Evolutionary conservation across 2,113 vertebrate species (phyloP).

Genomic region (Corythoichthys intestinalis): DNA sequence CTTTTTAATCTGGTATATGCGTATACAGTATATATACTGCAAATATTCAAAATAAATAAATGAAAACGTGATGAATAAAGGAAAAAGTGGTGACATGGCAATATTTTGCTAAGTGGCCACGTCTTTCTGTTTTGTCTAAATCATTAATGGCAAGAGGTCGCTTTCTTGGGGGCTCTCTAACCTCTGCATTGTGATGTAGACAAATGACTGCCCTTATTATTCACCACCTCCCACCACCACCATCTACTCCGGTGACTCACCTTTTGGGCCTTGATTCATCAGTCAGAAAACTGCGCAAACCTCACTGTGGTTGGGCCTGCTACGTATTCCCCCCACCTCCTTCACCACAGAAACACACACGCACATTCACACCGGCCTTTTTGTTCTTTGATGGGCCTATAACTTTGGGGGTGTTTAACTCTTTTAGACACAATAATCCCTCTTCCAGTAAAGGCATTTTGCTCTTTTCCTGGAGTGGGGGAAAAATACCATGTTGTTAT

Average conservation of each 20-base stretch:
- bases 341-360: slow-evolving; percentile 20
- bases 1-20: background rate
- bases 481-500: slow-evolving; percentile 59
- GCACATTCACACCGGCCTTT: slow-evolving; percentile 16
- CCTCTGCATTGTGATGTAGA: slow-evolving; percentile 24
- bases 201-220: slow-evolving; percentile 31
- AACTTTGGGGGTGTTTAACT: slow-evolving; percentile 73
- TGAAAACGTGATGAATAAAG: too few relatives aligned
- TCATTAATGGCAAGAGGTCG: slow-evolving; percentile 19
- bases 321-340: slow-evolving; percentile 24
- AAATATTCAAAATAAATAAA: background rate
- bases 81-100: background rate
- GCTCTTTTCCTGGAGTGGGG: slow-evolving; percentile 28
- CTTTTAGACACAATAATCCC: slow-evolving; percentile 73
- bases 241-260: slow-evolving; percentile 64
- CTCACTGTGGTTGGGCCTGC: slow-evolving; percentile 56
- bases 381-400: slow-evolving; percentile 72
- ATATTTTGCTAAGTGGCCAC: slow-evolving; percentile 1
- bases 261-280: slow-evolving; percentile 58
- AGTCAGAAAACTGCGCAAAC: slow-evolving; percentile 57
- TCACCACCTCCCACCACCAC: slow-evolving; percentile 16
- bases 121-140: background rate
- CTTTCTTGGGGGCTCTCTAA: slow-evolving; percentile 27
- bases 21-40: background rate
- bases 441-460: slow-evolving; percentile 72